These are phyloP conservation scores for Nesidiocoris tenuis DNA, from an alignment of 2,888 invertebrate species.

Conservation along the genomic window DNA sequence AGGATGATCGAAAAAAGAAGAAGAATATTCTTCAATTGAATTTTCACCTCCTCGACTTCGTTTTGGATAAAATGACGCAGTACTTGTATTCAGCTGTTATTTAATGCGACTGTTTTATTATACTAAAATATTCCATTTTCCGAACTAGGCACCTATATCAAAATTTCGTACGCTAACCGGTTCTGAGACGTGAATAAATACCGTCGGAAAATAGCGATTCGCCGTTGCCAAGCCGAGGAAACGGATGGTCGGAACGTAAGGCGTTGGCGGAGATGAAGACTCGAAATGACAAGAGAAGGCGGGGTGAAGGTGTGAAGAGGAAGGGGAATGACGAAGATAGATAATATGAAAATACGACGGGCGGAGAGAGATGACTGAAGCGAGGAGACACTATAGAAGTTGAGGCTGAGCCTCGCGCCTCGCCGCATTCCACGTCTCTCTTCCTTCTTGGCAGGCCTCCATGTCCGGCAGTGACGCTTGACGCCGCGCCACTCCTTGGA, in stretches of 20 bases:
- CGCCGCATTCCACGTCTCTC: conserved; percentile 26
- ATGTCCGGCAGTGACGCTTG: conserved; percentile 33
- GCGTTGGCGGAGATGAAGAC: neutral
- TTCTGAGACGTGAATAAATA: neutral
- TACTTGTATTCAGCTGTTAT: too few species aligned
- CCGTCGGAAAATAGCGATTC: neutral
- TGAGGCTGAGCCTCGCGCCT: neutral
- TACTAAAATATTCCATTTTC: too few species aligned
- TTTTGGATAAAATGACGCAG: too few species aligned
- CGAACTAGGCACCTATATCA: too few species aligned
- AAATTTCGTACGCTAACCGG: too few species aligned
- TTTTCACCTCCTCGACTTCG: too few species aligned
- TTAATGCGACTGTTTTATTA: too few species aligned
- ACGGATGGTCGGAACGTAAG: neutral
- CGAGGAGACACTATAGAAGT: neutral
- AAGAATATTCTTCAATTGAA: too few species aligned
- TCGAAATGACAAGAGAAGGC: neutral
- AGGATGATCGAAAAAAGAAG: too few species aligned
- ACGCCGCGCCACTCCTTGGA: conserved; percentile 7
- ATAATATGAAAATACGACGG: neutral
- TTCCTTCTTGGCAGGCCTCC: conserved; percentile 9
- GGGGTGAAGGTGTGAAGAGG: neutral
- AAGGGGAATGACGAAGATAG: neutral
- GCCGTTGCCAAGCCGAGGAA: neutral
- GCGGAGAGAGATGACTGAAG: neutral